phyloP scores from a whole-genome alignment of 1,140 invertebrate genomes.

The Drosophila sturtevanti region DNA sequence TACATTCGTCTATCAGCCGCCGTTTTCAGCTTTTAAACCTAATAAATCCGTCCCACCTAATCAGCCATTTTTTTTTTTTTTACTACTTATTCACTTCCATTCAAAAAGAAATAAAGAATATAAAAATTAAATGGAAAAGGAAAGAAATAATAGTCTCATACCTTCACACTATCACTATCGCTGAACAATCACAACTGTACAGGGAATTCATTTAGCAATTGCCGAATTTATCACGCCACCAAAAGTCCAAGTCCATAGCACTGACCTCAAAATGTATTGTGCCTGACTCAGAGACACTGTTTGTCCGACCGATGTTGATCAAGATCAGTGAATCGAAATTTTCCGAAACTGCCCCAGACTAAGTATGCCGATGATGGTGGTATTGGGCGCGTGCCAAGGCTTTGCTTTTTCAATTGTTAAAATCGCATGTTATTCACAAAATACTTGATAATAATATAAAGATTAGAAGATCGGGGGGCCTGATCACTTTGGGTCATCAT shows the following conservation, averaged over 20 bases:
- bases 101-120: neutral
- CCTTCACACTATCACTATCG: conserved; percentile 8
- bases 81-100: neutral
- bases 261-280: conserved; percentile 1
- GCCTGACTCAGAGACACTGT: conserved; percentile 3
- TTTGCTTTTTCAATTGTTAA: conserved; percentile 38
- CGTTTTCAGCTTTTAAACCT: neutral
- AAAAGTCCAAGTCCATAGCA: conserved; percentile 48
- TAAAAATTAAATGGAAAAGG: too few species aligned
- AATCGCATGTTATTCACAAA: conserved; percentile 28
- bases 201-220: conserved; percentile 1
- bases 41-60: neutral
- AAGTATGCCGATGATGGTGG: neutral
- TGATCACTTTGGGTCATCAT: conserved; percentile 1
- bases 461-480: neutral
- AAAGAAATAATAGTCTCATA: neutral
- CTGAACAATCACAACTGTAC: conserved; percentile 1
- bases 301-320: neutral
- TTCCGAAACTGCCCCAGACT: conserved; percentile 52
- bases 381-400: conserved; percentile 59
- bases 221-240: conserved; percentile 63
- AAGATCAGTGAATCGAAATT: conserved; percentile 28
- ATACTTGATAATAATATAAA: neutral
- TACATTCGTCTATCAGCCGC: neutral
- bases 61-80: neutral